These are phyloP conservation scores for Heliothis peltigera DNA, from an alignment of 2,888 invertebrate genomes.

Conservation along the genomic window DNA sequence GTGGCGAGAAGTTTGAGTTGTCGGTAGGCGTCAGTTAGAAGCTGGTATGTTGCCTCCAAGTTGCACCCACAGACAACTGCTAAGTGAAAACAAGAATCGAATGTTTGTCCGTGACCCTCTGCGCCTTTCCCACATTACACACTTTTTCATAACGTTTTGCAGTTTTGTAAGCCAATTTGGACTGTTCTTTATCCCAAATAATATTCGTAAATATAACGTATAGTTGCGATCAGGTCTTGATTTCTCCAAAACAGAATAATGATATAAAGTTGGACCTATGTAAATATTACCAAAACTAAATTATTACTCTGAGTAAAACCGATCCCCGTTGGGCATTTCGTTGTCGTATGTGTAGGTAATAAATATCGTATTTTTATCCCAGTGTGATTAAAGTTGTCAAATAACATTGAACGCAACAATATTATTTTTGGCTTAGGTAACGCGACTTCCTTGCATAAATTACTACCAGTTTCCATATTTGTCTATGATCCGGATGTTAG, in stretches of 20 bases:
- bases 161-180: conserved; percentile 29
- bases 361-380: background rate
- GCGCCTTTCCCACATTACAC: conserved; percentile 68
- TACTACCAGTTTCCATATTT: conserved; percentile 35
- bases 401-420: conserved; percentile 17
- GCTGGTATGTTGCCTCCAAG: conserved; percentile 45
- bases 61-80: conserved; percentile 63
- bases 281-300: too few relatives aligned
- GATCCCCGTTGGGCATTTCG: too few relatives aligned
- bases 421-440: conserved; percentile 23
- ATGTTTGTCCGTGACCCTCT: conserved; percentile 72
- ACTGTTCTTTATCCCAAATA: conserved; percentile 3
- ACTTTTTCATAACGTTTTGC: conserved; percentile 34
- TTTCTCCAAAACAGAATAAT: too few relatives aligned
- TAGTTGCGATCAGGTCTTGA: too few relatives aligned
- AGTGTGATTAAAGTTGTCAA: background rate
- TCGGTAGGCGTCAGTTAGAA: conserved; percentile 43
- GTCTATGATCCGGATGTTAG: conserved; percentile 42
- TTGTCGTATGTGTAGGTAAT: background rate
- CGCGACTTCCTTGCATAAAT: conserved; percentile 46
- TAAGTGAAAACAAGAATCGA: conserved; percentile 75
- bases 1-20: conserved; percentile 40
- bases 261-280: too few relatives aligned
- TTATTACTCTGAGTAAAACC: too few relatives aligned
- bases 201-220: background rate